Evolutionary conservation across 2,113 vertebrate genomes (phyloP).

Genomic region (Puntigrus tetrazona): DNA sequence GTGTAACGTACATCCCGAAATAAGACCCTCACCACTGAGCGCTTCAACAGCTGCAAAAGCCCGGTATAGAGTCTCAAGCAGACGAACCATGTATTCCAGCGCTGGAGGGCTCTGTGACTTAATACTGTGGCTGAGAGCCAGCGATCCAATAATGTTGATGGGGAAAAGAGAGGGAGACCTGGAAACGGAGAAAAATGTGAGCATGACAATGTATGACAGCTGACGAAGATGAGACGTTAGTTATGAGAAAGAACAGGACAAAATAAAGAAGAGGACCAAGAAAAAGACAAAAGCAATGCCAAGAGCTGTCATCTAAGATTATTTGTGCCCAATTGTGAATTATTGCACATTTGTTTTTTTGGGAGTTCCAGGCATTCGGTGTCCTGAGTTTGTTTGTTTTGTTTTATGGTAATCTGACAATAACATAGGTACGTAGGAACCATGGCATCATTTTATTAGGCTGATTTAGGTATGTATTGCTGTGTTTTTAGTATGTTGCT

Average conservation of each 20-base stretch:
- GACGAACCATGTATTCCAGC: background rate
- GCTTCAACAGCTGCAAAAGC: background rate
- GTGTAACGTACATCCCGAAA: background rate
- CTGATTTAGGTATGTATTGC: too few species aligned
- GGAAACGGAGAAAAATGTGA: slow-evolving; percentile 1
- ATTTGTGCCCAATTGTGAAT: background rate
- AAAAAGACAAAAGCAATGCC: background rate
- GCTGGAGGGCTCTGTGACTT: background rate
- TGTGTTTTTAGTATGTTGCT: too few species aligned
- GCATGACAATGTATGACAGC: slow-evolving; percentile 7
- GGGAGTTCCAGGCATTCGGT: background rate
- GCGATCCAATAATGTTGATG: slow-evolving; percentile 15
- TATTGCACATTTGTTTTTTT: background rate
- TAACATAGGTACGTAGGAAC: background rate
- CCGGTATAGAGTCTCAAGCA: background rate
- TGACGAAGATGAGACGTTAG: slow-evolving; percentile 12
- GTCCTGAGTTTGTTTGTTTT: background rate
- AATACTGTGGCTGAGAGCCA: slow-evolving; percentile 32
- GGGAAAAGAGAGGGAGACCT: slow-evolving; percentile 9
- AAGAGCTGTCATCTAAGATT: background rate
- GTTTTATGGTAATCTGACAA: background rate
- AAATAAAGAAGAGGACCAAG: background rate
- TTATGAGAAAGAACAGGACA: background rate
- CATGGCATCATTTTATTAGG: too few species aligned
- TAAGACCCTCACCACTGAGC: background rate